Evolutionary conservation across 2,113 vertebrate species (phyloP), one percentile per base, ranked within the genome.

Genomic region (Scalopus aquaticus): DNA sequence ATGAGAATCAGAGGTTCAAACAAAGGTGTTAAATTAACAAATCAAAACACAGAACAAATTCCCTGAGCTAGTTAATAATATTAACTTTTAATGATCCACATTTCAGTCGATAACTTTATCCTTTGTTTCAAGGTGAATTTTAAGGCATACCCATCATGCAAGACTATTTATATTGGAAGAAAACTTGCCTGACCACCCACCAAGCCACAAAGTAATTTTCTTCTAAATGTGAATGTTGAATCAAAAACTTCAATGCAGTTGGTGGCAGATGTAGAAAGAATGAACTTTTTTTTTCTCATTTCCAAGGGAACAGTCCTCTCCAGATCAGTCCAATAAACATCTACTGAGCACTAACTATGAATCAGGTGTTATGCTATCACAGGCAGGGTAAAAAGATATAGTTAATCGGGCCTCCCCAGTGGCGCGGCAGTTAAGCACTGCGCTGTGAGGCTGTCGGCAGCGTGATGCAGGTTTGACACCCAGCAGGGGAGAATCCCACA

Each of bases 61-160:
- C 5, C 70, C 42, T 95, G 82, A 64, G 93, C 93, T 49, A 42
- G 37, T 24, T 92, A 72, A 98, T 92, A 92, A 91, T 76, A 42
- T 67, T 95, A 70, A 42, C 54, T 69, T 97, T 51, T 58, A 93
- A 86, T 95, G 22, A 87, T 91, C 32, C 65, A 91, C 79, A 17
- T 44, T 95, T 97, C 93, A 96, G 62, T 2, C 20, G 91, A 88
- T 4, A 67, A 91, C 90, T 97, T 93, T 17, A 32, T 84, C 20
- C 9, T 96, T 95, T 93, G 17, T 88, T 93, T 86, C 30, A 97
- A 76, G 64, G 60, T 91, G 77, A 22, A 70, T 86, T 91, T 93
- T 88, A 76, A 90, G 84, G 1, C 7, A 54, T 87, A 51, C 3
- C 20, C 82, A 37, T 70, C 22, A 91, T 69, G 3, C 22, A 49